These are phyloP conservation scores for Coenonympha glycerion DNA, from an alignment of 2,888 invertebrate genomes.

Conservation along the genomic window DNA sequence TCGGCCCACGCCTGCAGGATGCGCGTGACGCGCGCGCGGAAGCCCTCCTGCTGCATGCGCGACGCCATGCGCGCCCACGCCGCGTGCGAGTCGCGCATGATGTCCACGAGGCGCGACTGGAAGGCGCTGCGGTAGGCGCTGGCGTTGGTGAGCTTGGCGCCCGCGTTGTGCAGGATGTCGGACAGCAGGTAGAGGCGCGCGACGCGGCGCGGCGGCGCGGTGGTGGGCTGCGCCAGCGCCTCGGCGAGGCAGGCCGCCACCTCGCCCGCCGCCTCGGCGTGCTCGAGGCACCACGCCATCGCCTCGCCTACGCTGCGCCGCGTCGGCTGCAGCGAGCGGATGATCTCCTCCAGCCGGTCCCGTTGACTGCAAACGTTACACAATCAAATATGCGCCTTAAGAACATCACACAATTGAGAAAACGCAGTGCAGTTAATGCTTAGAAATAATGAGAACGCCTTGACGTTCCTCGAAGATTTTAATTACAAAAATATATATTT, in stretches of 20 bases:
- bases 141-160: conserved; percentile 96
- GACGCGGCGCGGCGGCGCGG: conserved; percentile 85
- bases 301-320: conserved; percentile 90
- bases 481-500: too few species aligned
- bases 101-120: conserved; percentile 80
- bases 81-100: conserved; percentile 77
- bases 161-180: conserved; percentile 97
- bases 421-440: too few species aligned
- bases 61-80: conserved; percentile 85
- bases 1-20: conserved; percentile 98
- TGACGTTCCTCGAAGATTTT: too few species aligned
- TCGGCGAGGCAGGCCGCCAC: conserved; percentile 93
- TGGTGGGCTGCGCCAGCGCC: conserved; percentile 83
- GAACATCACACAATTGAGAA: too few species aligned
- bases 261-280: conserved; percentile 98
- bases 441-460: too few species aligned
- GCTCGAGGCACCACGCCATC: conserved; percentile 99
- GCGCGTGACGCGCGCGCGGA: conserved; percentile 91
- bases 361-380: conserved; percentile 81
- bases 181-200: conserved; percentile 96
- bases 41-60: conserved; percentile 96
- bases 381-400: background rate
- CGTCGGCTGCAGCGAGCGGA: conserved; percentile 89
- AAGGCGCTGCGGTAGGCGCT: conserved; percentile 94
- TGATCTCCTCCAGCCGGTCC: conserved; percentile 92